A percentile compares a stretch with the other conserved stretches of the same genome.
Evolutionary conservation across 2,797 vertebrate species (phyloP).

Genomic region (Holocentrus rufus): DNA sequence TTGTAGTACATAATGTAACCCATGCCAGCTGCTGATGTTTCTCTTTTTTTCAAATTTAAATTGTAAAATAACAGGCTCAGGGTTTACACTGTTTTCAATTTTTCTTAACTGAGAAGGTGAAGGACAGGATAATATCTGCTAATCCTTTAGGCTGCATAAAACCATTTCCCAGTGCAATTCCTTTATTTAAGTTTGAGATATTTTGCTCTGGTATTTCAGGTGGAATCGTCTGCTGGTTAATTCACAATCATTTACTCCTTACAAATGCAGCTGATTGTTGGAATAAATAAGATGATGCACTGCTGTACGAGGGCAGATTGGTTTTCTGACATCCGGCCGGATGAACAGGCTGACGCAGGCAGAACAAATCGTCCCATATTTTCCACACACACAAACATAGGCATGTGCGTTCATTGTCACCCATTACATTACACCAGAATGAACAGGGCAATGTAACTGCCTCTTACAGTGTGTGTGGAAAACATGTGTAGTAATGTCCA

Average conservation of each 20-base stretch:
- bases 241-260: background rate
- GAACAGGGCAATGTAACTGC: background rate
- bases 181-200: too few species aligned
- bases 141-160: too few species aligned
- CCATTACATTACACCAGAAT: background rate
- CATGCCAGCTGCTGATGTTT: background rate
- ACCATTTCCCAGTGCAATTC: too few species aligned
- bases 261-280: background rate
- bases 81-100: too few species aligned
- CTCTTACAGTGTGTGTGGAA: background rate
- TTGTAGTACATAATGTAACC: background rate
- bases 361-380: background rate
- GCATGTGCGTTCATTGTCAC: background rate
- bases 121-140: too few species aligned
- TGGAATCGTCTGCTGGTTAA: too few species aligned
- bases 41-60: too few species aligned
- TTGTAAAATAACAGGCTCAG: too few species aligned
- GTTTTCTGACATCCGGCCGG: background rate
- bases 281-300: background rate
- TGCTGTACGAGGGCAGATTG: background rate
- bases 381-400: background rate
- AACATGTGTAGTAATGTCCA: background rate
- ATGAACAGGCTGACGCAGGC: background rate
- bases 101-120: too few species aligned
- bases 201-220: too few species aligned